Percentiles rank a stretch among this genome's conserved stretches.
Conservation (phyloP, 2,888 invertebrate genomes). For the Nomada ruficornis region DNA sequence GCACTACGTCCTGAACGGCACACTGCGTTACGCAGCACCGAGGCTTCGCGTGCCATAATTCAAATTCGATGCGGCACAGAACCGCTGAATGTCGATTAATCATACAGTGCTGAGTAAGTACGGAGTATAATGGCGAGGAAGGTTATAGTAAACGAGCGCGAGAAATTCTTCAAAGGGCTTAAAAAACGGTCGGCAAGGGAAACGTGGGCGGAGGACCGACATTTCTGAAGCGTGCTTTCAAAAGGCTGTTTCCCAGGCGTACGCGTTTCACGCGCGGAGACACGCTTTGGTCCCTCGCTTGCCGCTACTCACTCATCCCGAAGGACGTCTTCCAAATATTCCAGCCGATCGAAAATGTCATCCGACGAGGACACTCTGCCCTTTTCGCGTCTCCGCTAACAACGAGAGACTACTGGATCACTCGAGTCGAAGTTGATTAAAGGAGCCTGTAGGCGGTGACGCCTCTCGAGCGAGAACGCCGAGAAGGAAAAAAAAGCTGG, state of each 20-base stretch:
- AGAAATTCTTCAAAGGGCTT: slow-evolving; percentile 19
- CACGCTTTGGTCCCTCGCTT: slow-evolving; percentile 18
- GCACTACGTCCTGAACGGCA: no score
- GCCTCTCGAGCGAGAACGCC: slow-evolving; percentile 27
- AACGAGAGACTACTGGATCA: slow-evolving; percentile 39
- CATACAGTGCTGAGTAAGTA: neutral
- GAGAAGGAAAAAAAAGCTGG: neutral
- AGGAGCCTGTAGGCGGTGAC: slow-evolving; percentile 48
- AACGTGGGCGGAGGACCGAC: slow-evolving; percentile 40
- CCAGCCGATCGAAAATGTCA: slow-evolving; percentile 66
- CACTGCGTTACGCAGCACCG: neutral
- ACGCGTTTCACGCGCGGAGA: slow-evolving; percentile 26
- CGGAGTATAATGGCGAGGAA: neutral
- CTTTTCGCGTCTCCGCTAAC: slow-evolving; percentile 50
- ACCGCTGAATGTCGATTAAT: neutral
- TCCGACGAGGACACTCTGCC: slow-evolving; percentile 42
- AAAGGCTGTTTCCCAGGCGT: slow-evolving; percentile 21
- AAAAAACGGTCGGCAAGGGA: slow-evolving; percentile 1
- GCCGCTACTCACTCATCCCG: slow-evolving; percentile 33
- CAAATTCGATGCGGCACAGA: neutral
- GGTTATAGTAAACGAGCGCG: slow-evolving; percentile 16
- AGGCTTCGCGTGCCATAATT: neutral
- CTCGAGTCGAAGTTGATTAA: slow-evolving; percentile 64
- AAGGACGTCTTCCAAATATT: slow-evolving; percentile 61
- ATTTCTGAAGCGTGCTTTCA: slow-evolving; percentile 54